Base-by-base conservation (phyloP, 2,113 vertebrate species). In the Melanocharis versteri region DNA sequence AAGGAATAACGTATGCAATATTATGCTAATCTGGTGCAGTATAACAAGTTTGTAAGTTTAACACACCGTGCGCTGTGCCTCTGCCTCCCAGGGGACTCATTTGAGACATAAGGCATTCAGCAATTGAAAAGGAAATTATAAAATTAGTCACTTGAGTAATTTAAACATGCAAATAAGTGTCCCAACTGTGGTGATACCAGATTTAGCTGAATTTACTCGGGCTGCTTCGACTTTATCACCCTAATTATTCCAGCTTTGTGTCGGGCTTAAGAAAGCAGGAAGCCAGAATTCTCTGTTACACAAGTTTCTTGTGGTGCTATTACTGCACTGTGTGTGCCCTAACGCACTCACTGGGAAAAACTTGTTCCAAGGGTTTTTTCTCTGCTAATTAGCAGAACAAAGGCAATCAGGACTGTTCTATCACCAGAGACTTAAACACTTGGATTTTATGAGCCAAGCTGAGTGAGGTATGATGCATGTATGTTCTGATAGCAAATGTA, bases 121-220 rank as follows among this genome's bases (percentile, higher is more conserved):
- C 97, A 97, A 97, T 96, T 97, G 97, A 97, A 98, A 98, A 94
- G 83, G 91, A 98, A 98, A 97, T 98, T 96, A 97, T 87, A 95
- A 93, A 98, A 97, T 98, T 97, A 97, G 94, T 89, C 98, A 98
- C 97, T 97, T 96, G 97, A 98, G 97, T 97, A 97, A 98, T 97
- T 97, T 97, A 98, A 97, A 97, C 91, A 97, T 97, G 97, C 97
- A 97, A 94, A 89, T 97, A 97, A 98, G 96, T 96, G 89, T 97
- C 96, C 96, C 96, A 90, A 92, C 93, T 97, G 97, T 40, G 93
- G 84, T 96, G 96, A 96, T 98, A 93, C 97, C 96, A 97, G 96
- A 96, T 96, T 97, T 97, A 97, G 96, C 96, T 96, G 97, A 96
- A 96, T 98, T 97, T 97, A 90, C 95, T 96, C 47, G 83, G 72